Base-by-base conservation (phyloP, 2,797 vertebrate species). In the Lagothrix lagotricha region DNA sequence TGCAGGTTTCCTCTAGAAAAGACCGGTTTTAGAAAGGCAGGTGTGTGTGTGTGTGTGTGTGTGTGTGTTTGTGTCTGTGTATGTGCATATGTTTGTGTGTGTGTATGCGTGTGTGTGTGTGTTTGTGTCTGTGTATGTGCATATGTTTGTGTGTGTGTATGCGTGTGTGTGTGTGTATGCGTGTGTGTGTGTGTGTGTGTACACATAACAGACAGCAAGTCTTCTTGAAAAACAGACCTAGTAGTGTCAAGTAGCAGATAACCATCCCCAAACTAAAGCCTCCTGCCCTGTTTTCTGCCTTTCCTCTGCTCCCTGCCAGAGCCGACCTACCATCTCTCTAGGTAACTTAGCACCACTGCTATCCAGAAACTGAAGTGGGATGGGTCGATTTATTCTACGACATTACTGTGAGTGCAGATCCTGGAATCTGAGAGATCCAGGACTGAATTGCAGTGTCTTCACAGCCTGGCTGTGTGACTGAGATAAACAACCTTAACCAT, bases 1-100 rank as follows among this genome's bases (percentile, higher is more conserved):
- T 64, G 24, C 61, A 70, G 11, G 28, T 52, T 88, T 91, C 36
- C 54, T 86, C 39, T 83, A 73, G 75, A 14, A 85, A 96, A 48
- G 48, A n/a, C 50, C 17, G 22, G 61, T 90, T 88, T 52, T 52
- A 57, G 79, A 52, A 81, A 57, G 50, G n/a, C 4, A 44, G 15
- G 30, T 64, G 61, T 33, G 30, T 33, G 13, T 33, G 13, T 30
- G 58, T 61, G 58, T 28, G 26, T 28, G 57, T 28, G 57, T 13
- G 26, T 14, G 58, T 14, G 14, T 41, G 26, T 14, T 12, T 14
- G 14, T 41, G 41, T 41, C 20, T 24, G 54, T 9, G 24, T 10
- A 1, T 24, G 9, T 24, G 22, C 44, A 46, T 46, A 46, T 46
- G 41, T 41, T 4, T 41, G 5, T 41, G 54, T 2, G 54, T 28